Percentiles rank a stretch among this genome's conserved stretches.
These are phyloP conservation scores for Nothocercus nigrocapillus DNA, from an alignment of 2,113 vertebrate genomes.

Conservation along the genomic window DNA sequence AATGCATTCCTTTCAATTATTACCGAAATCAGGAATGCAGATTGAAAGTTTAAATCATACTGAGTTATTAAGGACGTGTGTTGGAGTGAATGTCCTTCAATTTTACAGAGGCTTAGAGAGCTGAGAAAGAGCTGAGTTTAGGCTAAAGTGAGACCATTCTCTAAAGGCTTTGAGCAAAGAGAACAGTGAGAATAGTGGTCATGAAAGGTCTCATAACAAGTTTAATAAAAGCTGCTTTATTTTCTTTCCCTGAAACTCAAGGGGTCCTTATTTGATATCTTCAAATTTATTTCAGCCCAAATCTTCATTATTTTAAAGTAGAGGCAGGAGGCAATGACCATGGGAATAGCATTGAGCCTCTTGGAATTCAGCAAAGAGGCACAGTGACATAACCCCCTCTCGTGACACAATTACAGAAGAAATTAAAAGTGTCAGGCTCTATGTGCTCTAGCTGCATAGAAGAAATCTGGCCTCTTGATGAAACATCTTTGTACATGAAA, in stretches of 20 bases:
- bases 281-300: slow-evolving; percentile 82
- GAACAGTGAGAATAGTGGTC: slow-evolving; percentile 73
- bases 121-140: slow-evolving; percentile 74
- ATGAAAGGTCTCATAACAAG: slow-evolving; percentile 81
- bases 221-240: slow-evolving; percentile 83
- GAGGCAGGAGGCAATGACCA: slow-evolving; percentile 69
- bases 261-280: slow-evolving; percentile 80
- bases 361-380: slow-evolving; percentile 71
- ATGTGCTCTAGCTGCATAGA: slow-evolving; percentile 66
- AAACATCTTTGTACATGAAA: slow-evolving; percentile 75
- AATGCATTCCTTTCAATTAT: slow-evolving; percentile 79
- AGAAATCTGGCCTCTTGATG: slow-evolving; percentile 72
- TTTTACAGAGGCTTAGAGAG: slow-evolving; percentile 76
- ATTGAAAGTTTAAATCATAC: slow-evolving; percentile 72
- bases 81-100: slow-evolving; percentile 63
- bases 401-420: slow-evolving; percentile 73
- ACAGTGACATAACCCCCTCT: slow-evolving; percentile 63
- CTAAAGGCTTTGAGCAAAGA: slow-evolving; percentile 76
- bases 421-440: slow-evolving; percentile 77
- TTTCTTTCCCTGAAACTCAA: slow-evolving; percentile 77
- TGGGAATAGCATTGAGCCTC: slow-evolving; percentile 69
- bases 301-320: slow-evolving; percentile 82
- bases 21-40: slow-evolving; percentile 69
- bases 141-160: slow-evolving; percentile 75
- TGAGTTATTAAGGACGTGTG: slow-evolving; percentile 60